These are phyloP conservation scores for Catagonus wagneri DNA, from an alignment of 2,113 vertebrate genomes.

Conservation along the genomic window DNA sequence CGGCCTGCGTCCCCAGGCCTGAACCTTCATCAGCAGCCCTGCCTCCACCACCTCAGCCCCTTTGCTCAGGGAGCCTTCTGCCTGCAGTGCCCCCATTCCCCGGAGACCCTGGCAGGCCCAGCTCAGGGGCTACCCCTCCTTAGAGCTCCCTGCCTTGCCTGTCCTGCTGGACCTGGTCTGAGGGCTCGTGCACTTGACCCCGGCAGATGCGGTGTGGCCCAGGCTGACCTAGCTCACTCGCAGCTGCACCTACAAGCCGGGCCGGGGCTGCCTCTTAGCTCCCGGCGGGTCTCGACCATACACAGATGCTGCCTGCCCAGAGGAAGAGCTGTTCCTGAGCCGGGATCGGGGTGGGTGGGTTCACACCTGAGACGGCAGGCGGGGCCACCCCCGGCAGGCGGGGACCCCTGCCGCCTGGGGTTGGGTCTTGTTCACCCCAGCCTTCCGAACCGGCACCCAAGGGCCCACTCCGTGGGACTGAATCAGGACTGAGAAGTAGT, in stretches of 20 bases:
- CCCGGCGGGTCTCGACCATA: neutral
- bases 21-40: neutral
- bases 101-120: neutral
- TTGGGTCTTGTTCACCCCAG: too few species aligned
- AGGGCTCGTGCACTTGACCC: neutral
- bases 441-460: neutral
- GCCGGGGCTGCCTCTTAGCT: neutral
- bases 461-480: neutral
- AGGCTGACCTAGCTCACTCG: neutral
- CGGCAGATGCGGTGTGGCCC: neutral
- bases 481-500: neutral
- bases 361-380: neutral
- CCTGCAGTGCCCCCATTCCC: rapidly evolving
- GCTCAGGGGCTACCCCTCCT: neutral
- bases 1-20: neutral
- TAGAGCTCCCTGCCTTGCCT: too few species aligned
- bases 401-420: neutral
- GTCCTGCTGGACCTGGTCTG: too few species aligned
- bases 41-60: neutral
- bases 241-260: neutral
- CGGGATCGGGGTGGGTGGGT: neutral
- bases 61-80: neutral
- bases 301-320: neutral
- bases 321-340: neutral
- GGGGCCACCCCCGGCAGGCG: neutral